phyloP scores from a whole-genome alignment of 2,797 vertebrate genomes.

The Limnodromus scolopaceus region DNA sequence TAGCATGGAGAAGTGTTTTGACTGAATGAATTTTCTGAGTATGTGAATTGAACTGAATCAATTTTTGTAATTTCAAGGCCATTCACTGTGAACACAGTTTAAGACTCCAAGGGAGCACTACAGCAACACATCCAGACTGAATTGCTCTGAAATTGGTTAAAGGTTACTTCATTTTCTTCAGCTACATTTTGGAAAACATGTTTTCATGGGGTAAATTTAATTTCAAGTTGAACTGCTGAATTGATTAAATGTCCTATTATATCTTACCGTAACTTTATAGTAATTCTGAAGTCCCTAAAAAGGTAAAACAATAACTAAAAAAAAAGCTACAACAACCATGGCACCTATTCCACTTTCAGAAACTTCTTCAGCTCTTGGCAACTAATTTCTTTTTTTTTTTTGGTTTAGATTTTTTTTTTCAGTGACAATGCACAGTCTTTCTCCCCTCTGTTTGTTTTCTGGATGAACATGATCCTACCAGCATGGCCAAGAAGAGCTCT shows the following conservation, averaged over 20 bases:
- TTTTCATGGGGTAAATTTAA: slow-evolving; percentile 24
- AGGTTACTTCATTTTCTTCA: slow-evolving; percentile 15
- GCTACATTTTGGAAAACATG: not conserved
- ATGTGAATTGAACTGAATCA: slow-evolving; percentile 15
- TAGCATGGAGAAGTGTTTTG: not conserved
- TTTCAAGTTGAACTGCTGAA: slow-evolving; percentile 10
- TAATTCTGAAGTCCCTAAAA: not conserved
- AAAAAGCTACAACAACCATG: not conserved
- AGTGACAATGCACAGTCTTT: not conserved
- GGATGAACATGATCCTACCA: not conserved
- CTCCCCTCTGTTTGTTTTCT: not conserved
- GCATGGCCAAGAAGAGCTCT: not conserved
- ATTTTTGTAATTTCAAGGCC: slow-evolving; percentile 40
- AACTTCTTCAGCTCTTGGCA: not conserved
- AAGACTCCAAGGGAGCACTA: not conserved
- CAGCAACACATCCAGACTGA: not conserved
- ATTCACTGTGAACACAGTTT: not conserved
- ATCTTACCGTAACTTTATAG: not conserved
- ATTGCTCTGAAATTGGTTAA: slow-evolving; percentile 33
- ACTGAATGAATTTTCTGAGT: not conserved
- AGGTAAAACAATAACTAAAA: not conserved
- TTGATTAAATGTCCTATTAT: slow-evolving; percentile 26
- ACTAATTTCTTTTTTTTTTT: not conserved
- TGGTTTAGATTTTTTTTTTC: not conserved
- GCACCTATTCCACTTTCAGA: not conserved